These are phyloP conservation scores for Drosophila picticornis DNA, from an alignment of 2,888 invertebrate species.

Conservation along the genomic window DNA sequence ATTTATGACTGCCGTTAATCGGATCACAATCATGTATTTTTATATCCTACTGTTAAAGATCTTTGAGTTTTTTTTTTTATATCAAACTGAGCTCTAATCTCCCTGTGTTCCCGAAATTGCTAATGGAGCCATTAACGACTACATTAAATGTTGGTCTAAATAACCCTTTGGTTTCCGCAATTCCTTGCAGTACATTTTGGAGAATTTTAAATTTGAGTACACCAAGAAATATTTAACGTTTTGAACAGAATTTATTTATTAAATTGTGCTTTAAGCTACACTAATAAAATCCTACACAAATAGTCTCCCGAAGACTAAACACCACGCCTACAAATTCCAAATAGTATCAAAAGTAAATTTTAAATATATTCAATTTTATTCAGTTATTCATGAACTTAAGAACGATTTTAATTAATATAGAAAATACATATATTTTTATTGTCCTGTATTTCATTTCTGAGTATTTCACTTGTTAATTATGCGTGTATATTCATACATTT, in stretches of 20 bases:
- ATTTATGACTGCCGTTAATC: background rate
- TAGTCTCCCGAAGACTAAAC: background rate
- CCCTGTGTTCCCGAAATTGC: background rate
- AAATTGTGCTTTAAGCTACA: background rate
- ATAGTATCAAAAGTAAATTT: background rate
- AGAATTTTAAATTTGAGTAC: too few relatives aligned
- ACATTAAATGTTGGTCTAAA: background rate
- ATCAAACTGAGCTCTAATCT: background rate
- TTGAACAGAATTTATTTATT: too few relatives aligned
- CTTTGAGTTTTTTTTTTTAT: background rate
- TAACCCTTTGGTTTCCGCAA: background rate
- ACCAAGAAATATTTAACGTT: background rate
- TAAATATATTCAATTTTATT: constrained; percentile 33
- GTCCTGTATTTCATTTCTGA: constrained; percentile 71
- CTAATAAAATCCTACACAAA: background rate
- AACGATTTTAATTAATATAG: constrained; percentile 49
- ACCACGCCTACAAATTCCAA: background rate
- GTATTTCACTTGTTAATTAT: constrained; percentile 60
- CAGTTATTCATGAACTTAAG: constrained; percentile 51
- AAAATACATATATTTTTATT: constrained; percentile 59
- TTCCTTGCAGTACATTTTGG: too few relatives aligned
- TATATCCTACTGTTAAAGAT: background rate
- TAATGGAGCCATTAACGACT: background rate
- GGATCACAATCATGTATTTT: background rate
- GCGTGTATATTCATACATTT: constrained; percentile 5